A percentile compares a stretch with the other conserved stretches of the same genome.
phyloP scores from a whole-genome alignment of 2,888 invertebrate species.

The Catocala nupta region DNA sequence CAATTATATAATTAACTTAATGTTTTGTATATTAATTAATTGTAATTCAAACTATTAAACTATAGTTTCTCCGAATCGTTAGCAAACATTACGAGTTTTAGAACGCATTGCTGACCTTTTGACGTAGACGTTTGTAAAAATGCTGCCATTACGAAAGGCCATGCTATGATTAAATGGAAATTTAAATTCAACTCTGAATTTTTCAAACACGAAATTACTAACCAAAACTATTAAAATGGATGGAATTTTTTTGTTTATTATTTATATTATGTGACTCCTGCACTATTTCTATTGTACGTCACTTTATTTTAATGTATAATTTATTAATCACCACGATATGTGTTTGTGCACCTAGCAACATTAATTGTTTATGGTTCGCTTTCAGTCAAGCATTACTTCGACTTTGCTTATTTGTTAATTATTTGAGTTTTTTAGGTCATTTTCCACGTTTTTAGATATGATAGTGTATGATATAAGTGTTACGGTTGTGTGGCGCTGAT shows the following conservation, averaged over 20 bases:
- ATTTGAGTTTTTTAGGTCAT: conserved; percentile 64
- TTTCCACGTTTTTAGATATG: conserved; percentile 72
- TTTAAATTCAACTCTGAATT: too few species aligned
- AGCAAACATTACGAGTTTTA: conserved; percentile 18
- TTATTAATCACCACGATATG: background rate
- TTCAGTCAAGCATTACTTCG: conserved; percentile 58
- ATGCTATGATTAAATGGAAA: too few species aligned
- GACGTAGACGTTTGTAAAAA: conserved; percentile 24
- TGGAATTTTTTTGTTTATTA: too few species aligned
- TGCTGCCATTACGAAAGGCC: conserved; percentile 14
- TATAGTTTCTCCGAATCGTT: too few species aligned
- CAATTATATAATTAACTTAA: too few species aligned
- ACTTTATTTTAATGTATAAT: too few species aligned
- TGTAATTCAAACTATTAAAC: too few species aligned
- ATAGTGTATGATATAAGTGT: conserved; percentile 62
- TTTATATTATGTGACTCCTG: too few species aligned
- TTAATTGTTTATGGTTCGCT: conserved; percentile 49
- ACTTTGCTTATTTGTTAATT: conserved; percentile 65
- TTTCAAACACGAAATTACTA: too few species aligned
- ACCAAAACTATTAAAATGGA: too few species aligned
- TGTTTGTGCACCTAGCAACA: conserved; percentile 29
- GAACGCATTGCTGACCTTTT: conserved; percentile 26
- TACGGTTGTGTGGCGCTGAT: conserved; percentile 64
- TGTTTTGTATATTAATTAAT: too few species aligned
- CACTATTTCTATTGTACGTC: too few species aligned